A percentile compares a stretch with the other conserved stretches of the same genome.
These are phyloP conservation scores for Trachymyrmex cornetzi DNA, from an alignment of 1,140 invertebrate species.

Conservation along the genomic window DNA sequence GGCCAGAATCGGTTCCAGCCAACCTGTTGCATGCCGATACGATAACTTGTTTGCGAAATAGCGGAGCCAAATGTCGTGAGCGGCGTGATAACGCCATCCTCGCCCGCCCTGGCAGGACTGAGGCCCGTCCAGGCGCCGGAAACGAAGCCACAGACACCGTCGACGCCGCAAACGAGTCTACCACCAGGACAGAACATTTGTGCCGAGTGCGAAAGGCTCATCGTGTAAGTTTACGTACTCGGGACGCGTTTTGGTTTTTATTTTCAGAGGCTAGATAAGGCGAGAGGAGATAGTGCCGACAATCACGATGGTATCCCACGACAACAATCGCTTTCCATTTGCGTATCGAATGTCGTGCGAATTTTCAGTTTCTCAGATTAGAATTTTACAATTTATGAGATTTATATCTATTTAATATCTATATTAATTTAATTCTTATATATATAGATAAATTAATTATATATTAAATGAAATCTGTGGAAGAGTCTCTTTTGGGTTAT, in stretches of 20 bases:
- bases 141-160: conserved; percentile 86
- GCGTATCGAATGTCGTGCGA: not conserved
- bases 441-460: not conserved
- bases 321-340: not conserved
- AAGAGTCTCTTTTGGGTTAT: not conserved
- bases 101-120: conserved; percentile 86
- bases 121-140: conserved; percentile 92
- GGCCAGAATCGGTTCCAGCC: conserved; percentile 54
- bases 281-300: conserved; percentile 31
- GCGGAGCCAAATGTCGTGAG: conserved; percentile 84
- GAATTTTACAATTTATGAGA: not conserved
- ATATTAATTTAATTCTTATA: not conserved
- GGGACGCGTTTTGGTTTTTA: conserved; percentile 23
- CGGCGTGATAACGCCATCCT: conserved; percentile 85
- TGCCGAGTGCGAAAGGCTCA: conserved; percentile 96
- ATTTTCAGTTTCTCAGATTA: conserved; percentile 48
- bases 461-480: not conserved
- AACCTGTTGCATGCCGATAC: conserved; percentile 72
- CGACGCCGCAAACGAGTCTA: conserved; percentile 88
- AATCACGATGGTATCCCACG: conserved; percentile 24
- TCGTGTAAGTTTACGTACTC: conserved; percentile 93
- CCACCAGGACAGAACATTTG: conserved; percentile 96
- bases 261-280: conserved; percentile 62
- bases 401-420: conserved; percentile 19
- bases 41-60: conserved; percentile 80